A percentile compares a stretch with the other conserved stretches of the same genome.
Evolutionary conservation across 2,888 invertebrate genomes (phyloP).

Genomic region (Anoplius nigerrimus): DNA sequence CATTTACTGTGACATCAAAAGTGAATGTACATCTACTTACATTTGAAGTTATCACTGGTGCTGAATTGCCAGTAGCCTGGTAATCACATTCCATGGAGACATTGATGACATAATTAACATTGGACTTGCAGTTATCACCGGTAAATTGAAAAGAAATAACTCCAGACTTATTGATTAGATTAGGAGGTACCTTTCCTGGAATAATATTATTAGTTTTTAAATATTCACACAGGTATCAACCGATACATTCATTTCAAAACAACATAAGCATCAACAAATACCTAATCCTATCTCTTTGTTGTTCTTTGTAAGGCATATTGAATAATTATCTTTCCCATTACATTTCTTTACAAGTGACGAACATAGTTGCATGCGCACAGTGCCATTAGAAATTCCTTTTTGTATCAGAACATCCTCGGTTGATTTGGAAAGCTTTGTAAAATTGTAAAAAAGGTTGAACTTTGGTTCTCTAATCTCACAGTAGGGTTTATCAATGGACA

Average conservation of each 20-base stretch:
- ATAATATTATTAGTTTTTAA: not conserved
- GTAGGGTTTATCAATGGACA: constrained; percentile 4
- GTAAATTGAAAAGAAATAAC: constrained; percentile 52
- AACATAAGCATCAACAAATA: constrained; percentile 31
- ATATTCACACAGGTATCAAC: not conserved
- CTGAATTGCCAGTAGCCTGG: constrained; percentile 35
- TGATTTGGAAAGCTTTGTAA: constrained; percentile 40
- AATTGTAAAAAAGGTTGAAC: constrained; percentile 40
- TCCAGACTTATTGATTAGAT: constrained; percentile 36
- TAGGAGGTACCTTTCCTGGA: constrained; percentile 59
- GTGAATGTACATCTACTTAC: constrained; percentile 44
- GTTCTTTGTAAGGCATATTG: constrained; percentile 57
- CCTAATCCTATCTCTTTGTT: constrained; percentile 63
- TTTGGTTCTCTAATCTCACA: constrained; percentile 38
- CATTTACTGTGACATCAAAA: too few species aligned
- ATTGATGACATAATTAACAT: constrained; percentile 51
- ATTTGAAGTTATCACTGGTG: constrained; percentile 50
- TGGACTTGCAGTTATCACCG: constrained; percentile 59
- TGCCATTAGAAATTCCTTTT: constrained; percentile 28
- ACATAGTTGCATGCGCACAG: constrained; percentile 59
- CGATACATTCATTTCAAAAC: too few species aligned
- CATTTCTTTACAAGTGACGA: constrained; percentile 54
- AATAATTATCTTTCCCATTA: constrained; percentile 53
- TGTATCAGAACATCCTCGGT: constrained; percentile 40
- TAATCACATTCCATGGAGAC: constrained; percentile 65